phyloP scores from a whole-genome alignment of 2,113 vertebrate genomes.

The Zosterops hypoxanthus region DNA sequence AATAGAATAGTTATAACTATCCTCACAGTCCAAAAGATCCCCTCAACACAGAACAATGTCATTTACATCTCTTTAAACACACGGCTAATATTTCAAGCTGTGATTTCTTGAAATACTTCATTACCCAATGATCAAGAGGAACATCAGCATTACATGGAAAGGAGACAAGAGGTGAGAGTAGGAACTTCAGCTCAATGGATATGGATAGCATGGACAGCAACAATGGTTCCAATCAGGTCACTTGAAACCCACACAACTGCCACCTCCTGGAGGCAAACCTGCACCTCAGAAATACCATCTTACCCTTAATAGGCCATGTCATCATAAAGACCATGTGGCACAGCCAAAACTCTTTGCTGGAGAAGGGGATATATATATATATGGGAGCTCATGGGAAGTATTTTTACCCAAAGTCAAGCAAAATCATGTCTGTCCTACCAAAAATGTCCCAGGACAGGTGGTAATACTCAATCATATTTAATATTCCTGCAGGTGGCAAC shows the following conservation, averaged over 20 bases:
- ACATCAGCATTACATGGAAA: neutral
- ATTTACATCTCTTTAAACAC: neutral
- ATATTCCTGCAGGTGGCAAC: neutral
- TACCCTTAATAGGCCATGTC: too few species aligned
- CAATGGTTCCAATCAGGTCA: neutral
- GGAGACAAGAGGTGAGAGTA: neutral
- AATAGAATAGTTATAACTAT: neutral
- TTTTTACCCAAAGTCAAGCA: neutral
- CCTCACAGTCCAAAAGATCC: neutral
- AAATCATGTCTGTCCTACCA: neutral
- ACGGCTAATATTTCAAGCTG: neutral
- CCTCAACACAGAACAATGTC: neutral
- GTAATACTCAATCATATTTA: neutral
- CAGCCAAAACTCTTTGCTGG: neutral
- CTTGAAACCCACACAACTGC: neutral
- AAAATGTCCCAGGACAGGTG: neutral
- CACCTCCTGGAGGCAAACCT: neutral
- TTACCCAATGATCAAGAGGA: neutral
- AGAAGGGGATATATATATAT: neutral
- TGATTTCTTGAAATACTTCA: neutral
- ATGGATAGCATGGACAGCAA: neutral
- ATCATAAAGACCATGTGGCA: accelerated
- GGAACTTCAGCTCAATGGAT: neutral
- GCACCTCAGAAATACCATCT: neutral
- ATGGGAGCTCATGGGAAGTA: neutral